Base-by-base conservation (phyloP, 53 echinoderm and acorn worm genomes). In the Stichopus horrens region DNA sequence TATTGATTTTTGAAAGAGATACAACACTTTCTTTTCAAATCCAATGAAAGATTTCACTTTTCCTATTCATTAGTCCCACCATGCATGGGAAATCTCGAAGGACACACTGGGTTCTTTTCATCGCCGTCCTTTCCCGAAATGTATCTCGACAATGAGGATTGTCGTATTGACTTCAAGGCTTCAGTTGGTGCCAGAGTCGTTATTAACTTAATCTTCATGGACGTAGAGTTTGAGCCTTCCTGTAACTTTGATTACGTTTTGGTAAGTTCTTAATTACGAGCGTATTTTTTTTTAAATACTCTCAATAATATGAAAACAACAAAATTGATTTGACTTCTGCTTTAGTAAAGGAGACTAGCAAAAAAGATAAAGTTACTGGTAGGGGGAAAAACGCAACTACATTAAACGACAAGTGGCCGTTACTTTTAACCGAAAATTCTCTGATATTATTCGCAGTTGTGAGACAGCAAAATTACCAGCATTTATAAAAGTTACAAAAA, bases 191-290 rank as follows among this genome's bases (percentile, higher is more conserved):
- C 90, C 23, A 90, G 81, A 2, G 86, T 94, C 14, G 75, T 75
- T 23, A 71, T 94, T 75, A 94, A 90, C 21, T 88, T 94, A 52
- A 88, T 84, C 77, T 94, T 92, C 75, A 74, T 94, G 90, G 94
- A 94, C 66, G 87, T 94, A 14, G 94, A 94, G 53, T 88, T 92
- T 52, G 89, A 94, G 71, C 90, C 87, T 16, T 90, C 87, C n/a
- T 94, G 94, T 65, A 83, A 84, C 9, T 92, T 92, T 90, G 94
- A 94, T 74, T 83, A 82, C 58, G 85, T 94, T 4, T 85, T 90
- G 90, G 94, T 94, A 74, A 57, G 90, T 87, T 57, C n/a, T 11
- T 52, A 6, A 51, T 57, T 13, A 21, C 16, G 16, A 0, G 7
- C 21, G 16, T n/a, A 10, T 53, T 53, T n/a, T 22, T 88, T 37